Evolutionary conservation across 2,888 invertebrate species (phyloP).

Genomic region (Gisinianus flammeolus): DNA sequence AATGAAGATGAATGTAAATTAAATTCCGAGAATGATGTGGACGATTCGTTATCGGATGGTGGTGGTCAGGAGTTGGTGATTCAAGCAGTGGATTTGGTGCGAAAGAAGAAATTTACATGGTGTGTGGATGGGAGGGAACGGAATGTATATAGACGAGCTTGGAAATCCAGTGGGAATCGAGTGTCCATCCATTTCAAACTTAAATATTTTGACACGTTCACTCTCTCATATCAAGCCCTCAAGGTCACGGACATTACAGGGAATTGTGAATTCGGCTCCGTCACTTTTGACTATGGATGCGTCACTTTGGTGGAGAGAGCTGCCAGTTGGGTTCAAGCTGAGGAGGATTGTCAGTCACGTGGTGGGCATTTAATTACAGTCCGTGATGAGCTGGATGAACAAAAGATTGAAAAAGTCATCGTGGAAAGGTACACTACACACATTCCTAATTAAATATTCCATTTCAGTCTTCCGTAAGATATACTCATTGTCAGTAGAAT

Average conservation of each 20-base stretch:
- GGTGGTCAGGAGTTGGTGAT: background rate
- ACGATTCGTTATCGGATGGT: background rate
- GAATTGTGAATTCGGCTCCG: slow-evolving; percentile 56
- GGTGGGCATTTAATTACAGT: slow-evolving; percentile 55
- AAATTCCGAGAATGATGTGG: slow-evolving; percentile 1
- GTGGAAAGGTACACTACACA: slow-evolving; percentile 56
- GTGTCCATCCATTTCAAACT: slow-evolving; percentile 52
- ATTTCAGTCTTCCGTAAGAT: no score
- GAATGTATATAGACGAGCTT: slow-evolving; percentile 48
- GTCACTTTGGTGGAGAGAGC: slow-evolving; percentile 48
- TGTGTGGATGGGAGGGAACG: slow-evolving; percentile 52
- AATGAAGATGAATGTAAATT: slow-evolving; percentile 8
- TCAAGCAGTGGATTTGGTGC: slow-evolving; percentile 46
- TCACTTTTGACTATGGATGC: slow-evolving; percentile 52
- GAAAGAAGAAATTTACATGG: slow-evolving; percentile 51
- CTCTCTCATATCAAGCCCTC: slow-evolving; percentile 50
- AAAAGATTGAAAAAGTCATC: slow-evolving; percentile 52
- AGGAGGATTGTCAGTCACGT: slow-evolving; percentile 52
- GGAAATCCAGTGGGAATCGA: slow-evolving; percentile 56
- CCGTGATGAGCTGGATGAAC: slow-evolving; percentile 49
- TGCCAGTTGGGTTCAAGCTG: slow-evolving; percentile 50
- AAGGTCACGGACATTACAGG: slow-evolving; percentile 48
- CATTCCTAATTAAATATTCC: no score
- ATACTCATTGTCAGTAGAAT: no score
- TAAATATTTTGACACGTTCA: slow-evolving; percentile 51